A percentile compares a stretch with the other conserved stretches of the same genome.
phyloP scores from a whole-genome alignment of 2,797 vertebrate species.

The Thunnus albacares region DNA sequence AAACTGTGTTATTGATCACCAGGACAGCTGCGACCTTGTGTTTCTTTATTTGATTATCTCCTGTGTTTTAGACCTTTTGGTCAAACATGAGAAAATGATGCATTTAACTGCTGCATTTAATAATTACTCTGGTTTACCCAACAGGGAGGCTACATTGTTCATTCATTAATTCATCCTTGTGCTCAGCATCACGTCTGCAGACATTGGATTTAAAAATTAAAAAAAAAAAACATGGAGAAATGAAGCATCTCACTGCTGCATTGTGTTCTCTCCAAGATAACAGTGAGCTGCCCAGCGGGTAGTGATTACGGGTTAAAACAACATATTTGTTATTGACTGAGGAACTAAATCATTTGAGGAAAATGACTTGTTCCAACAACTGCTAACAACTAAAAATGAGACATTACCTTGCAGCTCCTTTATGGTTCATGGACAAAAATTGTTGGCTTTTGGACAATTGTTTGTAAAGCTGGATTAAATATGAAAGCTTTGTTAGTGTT shows the following conservation, averaged over 20 bases:
- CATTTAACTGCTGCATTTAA: neutral
- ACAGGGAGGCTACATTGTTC: neutral
- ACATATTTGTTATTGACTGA: neutral
- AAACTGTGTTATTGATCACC: neutral
- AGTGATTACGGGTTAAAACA: neutral
- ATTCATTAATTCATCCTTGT: neutral
- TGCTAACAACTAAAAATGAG: neutral
- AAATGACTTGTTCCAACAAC: neutral
- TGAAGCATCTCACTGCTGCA: neutral
- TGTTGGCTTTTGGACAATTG: neutral
- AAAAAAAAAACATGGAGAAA: neutral
- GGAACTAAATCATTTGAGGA: neutral
- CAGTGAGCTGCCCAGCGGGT: neutral
- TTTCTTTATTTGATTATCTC: neutral
- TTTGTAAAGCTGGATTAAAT: neutral
- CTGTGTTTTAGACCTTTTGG: neutral
- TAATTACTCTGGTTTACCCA: conserved; percentile 6
- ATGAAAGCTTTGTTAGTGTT: neutral
- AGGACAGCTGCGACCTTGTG: neutral
- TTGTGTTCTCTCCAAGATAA: neutral
- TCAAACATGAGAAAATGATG: neutral
- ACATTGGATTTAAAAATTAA: neutral
- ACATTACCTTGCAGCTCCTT: neutral
- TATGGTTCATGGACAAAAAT: conserved; percentile 2
- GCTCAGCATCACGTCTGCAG: conserved; percentile 1